Evolutionary conservation across 2,113 vertebrate genomes (phyloP).

Genomic region (Anser brachyrhynchus): DNA sequence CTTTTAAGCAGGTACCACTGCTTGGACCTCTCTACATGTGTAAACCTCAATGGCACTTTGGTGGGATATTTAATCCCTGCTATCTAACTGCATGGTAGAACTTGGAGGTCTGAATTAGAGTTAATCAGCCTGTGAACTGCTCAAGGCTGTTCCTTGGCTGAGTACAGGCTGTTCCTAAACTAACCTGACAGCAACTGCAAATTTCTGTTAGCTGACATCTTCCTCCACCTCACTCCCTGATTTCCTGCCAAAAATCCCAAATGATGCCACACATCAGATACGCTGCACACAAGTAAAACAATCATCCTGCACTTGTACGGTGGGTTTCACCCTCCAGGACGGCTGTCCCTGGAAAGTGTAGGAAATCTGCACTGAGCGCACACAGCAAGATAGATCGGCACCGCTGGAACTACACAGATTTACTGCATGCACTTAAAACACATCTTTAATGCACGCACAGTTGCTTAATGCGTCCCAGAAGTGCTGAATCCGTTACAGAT

Average conservation of each 20-base stretch:
- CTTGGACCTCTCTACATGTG: background rate
- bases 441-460: background rate
- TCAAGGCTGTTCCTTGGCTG: background rate
- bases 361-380: background rate
- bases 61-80: background rate
- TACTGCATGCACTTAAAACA: background rate
- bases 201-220: background rate
- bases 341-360: background rate
- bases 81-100: background rate
- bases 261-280: background rate
- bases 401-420: background rate
- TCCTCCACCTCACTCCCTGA: fast-evolving
- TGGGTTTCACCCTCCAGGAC: background rate
- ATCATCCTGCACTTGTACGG: fast-evolving
- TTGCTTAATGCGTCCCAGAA: background rate
- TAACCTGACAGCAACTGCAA: background rate
- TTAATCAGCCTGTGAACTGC: background rate
- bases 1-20: background rate
- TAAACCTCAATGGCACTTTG: background rate
- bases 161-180: background rate
- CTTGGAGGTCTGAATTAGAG: background rate
- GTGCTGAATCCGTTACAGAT: background rate
- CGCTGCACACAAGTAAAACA: background rate
- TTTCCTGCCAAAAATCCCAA: background rate
- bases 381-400: background rate